phyloP scores from a whole-genome alignment of 2,113 vertebrate genomes.

The Cygnus buccinator region DNA sequence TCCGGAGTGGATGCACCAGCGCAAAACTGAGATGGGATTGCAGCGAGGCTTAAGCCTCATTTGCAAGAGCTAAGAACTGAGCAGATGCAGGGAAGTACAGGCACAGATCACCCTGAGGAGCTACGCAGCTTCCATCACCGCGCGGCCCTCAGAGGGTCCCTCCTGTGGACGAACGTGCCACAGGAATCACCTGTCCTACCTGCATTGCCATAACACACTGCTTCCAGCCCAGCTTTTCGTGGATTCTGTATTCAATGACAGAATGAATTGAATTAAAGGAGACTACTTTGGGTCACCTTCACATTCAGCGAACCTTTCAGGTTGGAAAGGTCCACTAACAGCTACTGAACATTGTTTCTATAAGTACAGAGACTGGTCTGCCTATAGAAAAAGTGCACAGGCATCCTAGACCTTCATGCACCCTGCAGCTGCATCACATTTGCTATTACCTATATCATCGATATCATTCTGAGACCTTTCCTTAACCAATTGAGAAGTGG shows the following conservation, averaged over 20 bases:
- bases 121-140: background rate
- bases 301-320: background rate
- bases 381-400: fast-evolving
- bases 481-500: background rate
- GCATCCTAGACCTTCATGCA: background rate
- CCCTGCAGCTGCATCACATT: constrained; percentile 38
- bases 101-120: background rate
- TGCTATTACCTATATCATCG: background rate
- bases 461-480: background rate
- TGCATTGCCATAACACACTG: fast-evolving
- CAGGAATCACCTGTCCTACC: background rate
- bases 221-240: background rate
- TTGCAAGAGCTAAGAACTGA: background rate
- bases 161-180: background rate
- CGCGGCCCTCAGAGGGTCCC: background rate
- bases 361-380: background rate
- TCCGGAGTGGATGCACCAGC: background rate
- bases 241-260: background rate
- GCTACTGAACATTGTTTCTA: background rate
- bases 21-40: background rate
- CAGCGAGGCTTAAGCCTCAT: background rate
- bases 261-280: background rate
- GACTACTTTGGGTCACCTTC: background rate
- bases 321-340: background rate
- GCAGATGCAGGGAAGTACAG: background rate